Evolutionary conservation across 1,140 invertebrate genomes (phyloP).

Genomic region (Plutomurus gul): DNA sequence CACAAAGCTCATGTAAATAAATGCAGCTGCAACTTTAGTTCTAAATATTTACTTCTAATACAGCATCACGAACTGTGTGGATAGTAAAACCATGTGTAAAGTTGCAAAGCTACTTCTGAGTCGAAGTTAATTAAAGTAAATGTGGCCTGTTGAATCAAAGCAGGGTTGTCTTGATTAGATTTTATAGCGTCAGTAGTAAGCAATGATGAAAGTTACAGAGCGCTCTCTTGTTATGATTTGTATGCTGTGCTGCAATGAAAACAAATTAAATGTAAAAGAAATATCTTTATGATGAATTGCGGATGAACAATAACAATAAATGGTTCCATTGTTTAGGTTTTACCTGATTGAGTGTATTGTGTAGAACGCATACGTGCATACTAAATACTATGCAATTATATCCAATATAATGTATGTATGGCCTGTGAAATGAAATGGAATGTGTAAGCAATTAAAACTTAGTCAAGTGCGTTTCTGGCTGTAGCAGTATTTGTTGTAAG

Average conservation of each 20-base stretch:
- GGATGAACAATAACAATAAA: constrained; percentile 15
- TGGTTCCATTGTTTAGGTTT: constrained; percentile 12
- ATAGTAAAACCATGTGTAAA: neutral
- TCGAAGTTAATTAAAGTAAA: neutral
- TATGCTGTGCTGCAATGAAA: neutral
- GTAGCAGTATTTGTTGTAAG: too few relatives aligned
- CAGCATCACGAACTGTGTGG: too few relatives aligned
- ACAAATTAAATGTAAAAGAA: neutral
- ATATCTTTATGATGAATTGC: constrained; percentile 2
- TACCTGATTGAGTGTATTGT: too few relatives aligned
- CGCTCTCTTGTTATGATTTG: neutral
- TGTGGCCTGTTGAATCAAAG: neutral
- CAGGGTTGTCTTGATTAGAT: neutral
- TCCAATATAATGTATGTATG: too few relatives aligned
- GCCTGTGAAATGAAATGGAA: neutral
- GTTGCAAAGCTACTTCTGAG: neutral
- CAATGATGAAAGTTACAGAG: neutral
- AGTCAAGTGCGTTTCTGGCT: too few relatives aligned
- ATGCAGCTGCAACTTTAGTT: too few relatives aligned
- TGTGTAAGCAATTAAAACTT: constrained; percentile 13
- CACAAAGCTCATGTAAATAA: neutral
- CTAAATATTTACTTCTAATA: too few relatives aligned
- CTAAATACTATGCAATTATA: too few relatives aligned
- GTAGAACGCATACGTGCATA: too few relatives aligned
- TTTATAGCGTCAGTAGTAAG: neutral